Percentiles rank a stretch among this genome's conserved stretches.
phyloP scores from a whole-genome alignment of 2,888 invertebrate genomes.

The Prenolepis imparis region DNA sequence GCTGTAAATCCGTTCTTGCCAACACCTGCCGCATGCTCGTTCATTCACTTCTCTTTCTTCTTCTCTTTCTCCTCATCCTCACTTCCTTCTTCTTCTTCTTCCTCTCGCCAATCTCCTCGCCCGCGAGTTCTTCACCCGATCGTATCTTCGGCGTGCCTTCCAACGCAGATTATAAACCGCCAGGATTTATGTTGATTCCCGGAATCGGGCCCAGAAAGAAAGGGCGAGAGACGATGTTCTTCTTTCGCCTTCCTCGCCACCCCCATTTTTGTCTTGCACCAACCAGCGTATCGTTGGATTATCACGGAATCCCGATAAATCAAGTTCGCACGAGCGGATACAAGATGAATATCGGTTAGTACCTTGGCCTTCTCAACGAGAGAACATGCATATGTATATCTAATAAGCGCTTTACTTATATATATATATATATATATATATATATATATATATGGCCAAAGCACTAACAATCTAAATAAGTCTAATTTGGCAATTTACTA shows the following conservation, averaged over 20 bases:
- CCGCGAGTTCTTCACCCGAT: constrained; percentile 75
- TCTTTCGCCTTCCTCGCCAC: constrained; percentile 65
- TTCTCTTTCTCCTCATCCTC: constrained; percentile 20
- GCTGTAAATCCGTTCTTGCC: constrained; percentile 63
- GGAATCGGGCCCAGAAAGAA: constrained; percentile 78
- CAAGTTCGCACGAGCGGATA: constrained; percentile 79
- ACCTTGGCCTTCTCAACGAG: constrained; percentile 48
- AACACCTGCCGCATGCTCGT: constrained; percentile 78
- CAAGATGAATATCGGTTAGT: constrained; percentile 79
- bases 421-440: too few relatives aligned
- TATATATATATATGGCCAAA: background rate
- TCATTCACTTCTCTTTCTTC: constrained; percentile 39
- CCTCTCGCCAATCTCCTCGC: constrained; percentile 60
- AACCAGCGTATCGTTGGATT: constrained; percentile 68
- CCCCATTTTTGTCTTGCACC: constrained; percentile 64
- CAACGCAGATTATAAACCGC: constrained; percentile 83
- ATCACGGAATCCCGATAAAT: constrained; percentile 80
- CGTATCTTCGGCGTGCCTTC: constrained; percentile 80
- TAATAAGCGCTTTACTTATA: background rate
- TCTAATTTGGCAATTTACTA: background rate
- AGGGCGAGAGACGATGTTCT: constrained; percentile 55
- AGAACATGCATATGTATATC: background rate
- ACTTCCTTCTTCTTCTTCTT: constrained; percentile 52
- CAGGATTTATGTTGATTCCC: constrained; percentile 83
- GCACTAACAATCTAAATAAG: background rate